A percentile compares a stretch with the other conserved stretches of the same genome.
Conservation (phyloP, 2,113 vertebrate genomes). For the Acanthochromis polyacanthus region DNA sequence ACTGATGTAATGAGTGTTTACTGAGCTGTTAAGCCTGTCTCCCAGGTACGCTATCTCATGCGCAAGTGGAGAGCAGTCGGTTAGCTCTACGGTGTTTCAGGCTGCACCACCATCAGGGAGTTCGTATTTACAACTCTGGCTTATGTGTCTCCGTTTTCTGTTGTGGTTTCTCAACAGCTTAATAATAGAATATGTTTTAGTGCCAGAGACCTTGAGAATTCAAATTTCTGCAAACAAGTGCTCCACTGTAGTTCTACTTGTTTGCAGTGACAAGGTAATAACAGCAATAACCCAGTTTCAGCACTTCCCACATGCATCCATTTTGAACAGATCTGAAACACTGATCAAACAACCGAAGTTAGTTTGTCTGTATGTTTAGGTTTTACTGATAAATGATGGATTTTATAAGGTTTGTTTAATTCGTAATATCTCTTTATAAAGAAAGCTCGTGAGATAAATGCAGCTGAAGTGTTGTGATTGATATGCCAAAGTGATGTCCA, state of each 20-base stretch:
- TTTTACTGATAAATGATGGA: not conserved
- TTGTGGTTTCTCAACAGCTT: slow-evolving; percentile 10
- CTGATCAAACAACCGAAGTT: not conserved
- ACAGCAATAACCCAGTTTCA: not conserved
- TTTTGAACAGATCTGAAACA: not conserved
- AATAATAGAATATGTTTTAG: not conserved
- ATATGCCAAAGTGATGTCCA: not conserved
- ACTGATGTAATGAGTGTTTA: not conserved
- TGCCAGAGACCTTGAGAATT: not conserved
- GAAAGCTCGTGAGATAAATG: not conserved
- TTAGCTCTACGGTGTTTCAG: slow-evolving; percentile 1
- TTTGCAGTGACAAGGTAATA: not conserved
- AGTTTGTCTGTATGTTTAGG: not conserved
- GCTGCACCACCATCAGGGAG: not conserved
- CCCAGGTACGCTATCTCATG: not conserved
- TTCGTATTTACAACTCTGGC: not conserved
- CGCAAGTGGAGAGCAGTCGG: not conserved
- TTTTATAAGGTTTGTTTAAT: not conserved
- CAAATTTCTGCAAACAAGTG: not conserved
- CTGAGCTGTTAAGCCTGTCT: not conserved
- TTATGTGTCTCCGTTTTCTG: slow-evolving; percentile 10
- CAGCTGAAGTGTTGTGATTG: not conserved
- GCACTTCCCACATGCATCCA: not conserved
- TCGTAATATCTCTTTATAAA: not conserved
- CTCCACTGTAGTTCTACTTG: not conserved